Conservation (phyloP, 2,797 vertebrate species). For the Tokudaia muenninki region DNA sequence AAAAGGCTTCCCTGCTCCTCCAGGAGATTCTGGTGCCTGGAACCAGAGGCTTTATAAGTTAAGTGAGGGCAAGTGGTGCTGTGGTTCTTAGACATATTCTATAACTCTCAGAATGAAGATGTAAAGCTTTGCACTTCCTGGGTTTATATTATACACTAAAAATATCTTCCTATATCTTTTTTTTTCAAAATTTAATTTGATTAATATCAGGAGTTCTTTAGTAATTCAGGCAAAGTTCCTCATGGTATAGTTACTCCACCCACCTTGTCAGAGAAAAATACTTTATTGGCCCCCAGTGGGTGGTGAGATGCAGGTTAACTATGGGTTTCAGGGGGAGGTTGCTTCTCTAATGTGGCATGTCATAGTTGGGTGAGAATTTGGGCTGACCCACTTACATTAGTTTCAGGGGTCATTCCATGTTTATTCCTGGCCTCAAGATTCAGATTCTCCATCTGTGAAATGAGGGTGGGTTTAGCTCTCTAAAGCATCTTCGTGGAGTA, state of each 20-base stretch:
- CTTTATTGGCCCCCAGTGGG: neutral
- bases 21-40: neutral
- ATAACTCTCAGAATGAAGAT: neutral
- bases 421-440: neutral
- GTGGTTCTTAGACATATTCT: neutral
- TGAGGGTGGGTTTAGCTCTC: neutral
- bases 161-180: neutral
- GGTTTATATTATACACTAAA: neutral
- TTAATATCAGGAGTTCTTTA: neutral
- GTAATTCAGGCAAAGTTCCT: neutral
- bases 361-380: neutral
- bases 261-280: neutral
- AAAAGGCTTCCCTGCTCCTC: neutral
- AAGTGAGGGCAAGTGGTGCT: neutral
- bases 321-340: neutral
- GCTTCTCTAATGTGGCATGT: neutral
- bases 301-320: too few relatives aligned
- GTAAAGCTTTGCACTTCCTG: conserved; percentile 21
- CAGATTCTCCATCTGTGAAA: neutral
- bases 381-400: too few relatives aligned
- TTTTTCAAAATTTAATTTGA: neutral
- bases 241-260: too few relatives aligned
- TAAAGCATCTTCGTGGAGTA: neutral
- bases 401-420: neutral
- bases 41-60: neutral